Conservation (phyloP, 2,888 invertebrate species). For the Tromatobia lineatoria region DNA sequence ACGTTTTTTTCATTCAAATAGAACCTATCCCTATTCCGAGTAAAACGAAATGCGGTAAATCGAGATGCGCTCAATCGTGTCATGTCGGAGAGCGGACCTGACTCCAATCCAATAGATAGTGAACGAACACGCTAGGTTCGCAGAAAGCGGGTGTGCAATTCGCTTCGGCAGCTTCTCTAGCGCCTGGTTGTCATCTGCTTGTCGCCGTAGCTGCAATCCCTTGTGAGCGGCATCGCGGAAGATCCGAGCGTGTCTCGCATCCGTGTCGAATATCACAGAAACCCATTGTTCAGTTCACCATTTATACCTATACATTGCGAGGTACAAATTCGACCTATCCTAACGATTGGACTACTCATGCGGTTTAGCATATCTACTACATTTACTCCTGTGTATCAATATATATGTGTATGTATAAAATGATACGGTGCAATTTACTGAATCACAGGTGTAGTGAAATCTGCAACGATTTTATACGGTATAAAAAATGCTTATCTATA, state of each 20-base stretch:
- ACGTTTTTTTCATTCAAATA: too few species aligned
- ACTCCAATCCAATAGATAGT: constrained; percentile 46
- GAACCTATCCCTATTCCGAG: too few species aligned
- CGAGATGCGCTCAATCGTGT: constrained; percentile 10
- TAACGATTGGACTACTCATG: background rate
- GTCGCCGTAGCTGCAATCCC: background rate
- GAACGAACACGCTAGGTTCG: constrained; percentile 29
- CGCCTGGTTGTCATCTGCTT: background rate
- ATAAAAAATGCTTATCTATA: too few species aligned
- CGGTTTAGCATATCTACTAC: background rate
- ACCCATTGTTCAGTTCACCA: background rate
- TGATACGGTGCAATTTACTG: too few species aligned
- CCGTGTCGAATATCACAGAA: too few species aligned
- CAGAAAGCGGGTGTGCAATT: constrained; percentile 33
- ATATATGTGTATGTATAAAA: background rate
- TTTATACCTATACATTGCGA: background rate
- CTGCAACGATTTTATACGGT: too few species aligned
- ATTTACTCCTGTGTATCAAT: background rate
- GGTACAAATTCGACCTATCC: constrained; percentile 3
- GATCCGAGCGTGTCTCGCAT: constrained; percentile 12
- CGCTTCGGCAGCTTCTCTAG: constrained; percentile 39
- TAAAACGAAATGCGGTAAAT: background rate
- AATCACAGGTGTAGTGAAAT: too few species aligned
- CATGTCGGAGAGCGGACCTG: constrained; percentile 1
- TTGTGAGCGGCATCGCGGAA: background rate